Evolutionary conservation across 2,888 invertebrate genomes (phyloP).

Genomic region (Eupithecia exiguata): DNA sequence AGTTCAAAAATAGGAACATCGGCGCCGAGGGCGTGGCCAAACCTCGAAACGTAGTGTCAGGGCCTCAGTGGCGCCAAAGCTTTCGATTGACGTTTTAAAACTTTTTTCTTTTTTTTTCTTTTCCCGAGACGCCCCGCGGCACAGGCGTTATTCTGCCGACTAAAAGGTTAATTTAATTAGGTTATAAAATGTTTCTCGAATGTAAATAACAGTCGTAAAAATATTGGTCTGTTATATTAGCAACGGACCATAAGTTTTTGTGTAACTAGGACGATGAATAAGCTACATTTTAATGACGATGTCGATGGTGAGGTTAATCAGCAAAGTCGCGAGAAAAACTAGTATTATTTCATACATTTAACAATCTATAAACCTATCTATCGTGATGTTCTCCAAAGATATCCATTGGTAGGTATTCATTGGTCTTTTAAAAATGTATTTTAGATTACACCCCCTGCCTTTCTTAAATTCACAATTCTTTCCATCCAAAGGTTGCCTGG

Average conservation of each 20-base stretch:
- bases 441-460: too few relatives aligned
- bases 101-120: constrained; percentile 44
- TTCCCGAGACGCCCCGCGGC: constrained; percentile 65
- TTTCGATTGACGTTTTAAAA: constrained; percentile 64
- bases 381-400: too few relatives aligned
- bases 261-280: not conserved
- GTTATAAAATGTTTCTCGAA: constrained; percentile 29
- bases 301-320: not conserved
- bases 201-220: constrained; percentile 19
- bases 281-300: not conserved
- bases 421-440: too few relatives aligned
- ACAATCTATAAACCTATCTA: too few relatives aligned
- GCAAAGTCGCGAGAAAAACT: not conserved
- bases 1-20: constrained; percentile 32
- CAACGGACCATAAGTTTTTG: not conserved
- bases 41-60: constrained; percentile 44
- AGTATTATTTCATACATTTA: too few relatives aligned
- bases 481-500: too few relatives aligned
- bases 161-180: constrained; percentile 53
- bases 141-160: constrained; percentile 49
- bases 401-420: too few relatives aligned
- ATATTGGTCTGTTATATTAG: not conserved
- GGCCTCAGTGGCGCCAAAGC: constrained; percentile 77
- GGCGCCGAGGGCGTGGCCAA: constrained; percentile 73
- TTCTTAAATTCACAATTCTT: too few relatives aligned